phyloP scores from a whole-genome alignment of 2,888 invertebrate genomes.

The Troides helena region DNA sequence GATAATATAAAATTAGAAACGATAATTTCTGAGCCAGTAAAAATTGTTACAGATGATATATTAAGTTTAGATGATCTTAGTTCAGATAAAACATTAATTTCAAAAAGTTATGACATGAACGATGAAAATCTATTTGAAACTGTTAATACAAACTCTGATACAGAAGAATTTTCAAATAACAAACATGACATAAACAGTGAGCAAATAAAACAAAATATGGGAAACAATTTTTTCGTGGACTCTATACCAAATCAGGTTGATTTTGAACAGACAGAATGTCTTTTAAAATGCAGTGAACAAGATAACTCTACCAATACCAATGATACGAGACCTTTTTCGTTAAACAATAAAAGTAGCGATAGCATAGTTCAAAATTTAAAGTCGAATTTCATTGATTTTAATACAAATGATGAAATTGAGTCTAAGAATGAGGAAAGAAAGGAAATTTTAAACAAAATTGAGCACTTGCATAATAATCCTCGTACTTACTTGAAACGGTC shows the following conservation, averaged over 20 bases:
- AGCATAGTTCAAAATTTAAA: background rate
- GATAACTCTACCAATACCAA: background rate
- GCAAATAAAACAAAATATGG: background rate
- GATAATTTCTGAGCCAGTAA: background rate
- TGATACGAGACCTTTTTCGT: slow-evolving; percentile 1
- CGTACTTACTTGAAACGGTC: slow-evolving; percentile 58
- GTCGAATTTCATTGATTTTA: slow-evolving; percentile 1
- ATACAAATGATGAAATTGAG: slow-evolving; percentile 3
- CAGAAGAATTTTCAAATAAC: background rate
- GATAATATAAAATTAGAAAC: background rate
- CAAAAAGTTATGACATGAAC: background rate
- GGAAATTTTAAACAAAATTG: slow-evolving; percentile 15
- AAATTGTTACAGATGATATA: background rate
- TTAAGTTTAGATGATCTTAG: background rate
- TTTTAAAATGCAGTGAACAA: background rate
- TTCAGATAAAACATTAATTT: background rate
- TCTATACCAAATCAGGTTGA: background rate
- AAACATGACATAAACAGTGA: background rate
- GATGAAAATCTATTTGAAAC: background rate
- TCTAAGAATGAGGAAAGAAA: background rate
- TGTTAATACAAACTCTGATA: background rate
- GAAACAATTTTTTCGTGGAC: background rate
- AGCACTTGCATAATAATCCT: slow-evolving; percentile 30
- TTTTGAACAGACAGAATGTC: background rate
- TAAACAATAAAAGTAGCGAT: background rate